Percentiles rank a stretch among this genome's conserved stretches.
Evolutionary conservation across 2,797 vertebrate species (phyloP).

Genomic region (Garrulus glandarius): DNA sequence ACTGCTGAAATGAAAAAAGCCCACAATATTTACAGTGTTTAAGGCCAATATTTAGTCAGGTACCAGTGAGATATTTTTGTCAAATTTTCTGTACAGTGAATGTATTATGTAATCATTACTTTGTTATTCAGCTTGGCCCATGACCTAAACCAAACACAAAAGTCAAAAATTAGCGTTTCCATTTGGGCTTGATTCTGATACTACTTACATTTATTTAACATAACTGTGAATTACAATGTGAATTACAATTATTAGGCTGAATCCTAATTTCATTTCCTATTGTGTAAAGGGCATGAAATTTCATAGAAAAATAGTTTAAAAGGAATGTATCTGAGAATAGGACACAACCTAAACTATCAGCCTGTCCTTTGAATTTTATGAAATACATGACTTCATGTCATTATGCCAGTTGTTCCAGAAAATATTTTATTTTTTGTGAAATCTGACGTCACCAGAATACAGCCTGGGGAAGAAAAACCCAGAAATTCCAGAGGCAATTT

Average conservation of each 20-base stretch:
- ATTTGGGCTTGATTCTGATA: not conserved
- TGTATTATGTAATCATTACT: not conserved
- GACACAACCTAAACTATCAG: not conserved
- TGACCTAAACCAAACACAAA: not conserved
- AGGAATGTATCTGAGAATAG: not conserved
- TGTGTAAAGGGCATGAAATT: not conserved
- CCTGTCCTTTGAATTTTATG: not conserved
- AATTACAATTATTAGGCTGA: not conserved
- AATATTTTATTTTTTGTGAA: not conserved
- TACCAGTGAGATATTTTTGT: constrained; percentile 77
- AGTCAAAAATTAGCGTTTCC: not conserved
- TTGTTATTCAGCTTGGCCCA: not conserved
- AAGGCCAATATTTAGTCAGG: constrained; percentile 81
- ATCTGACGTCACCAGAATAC: not conserved
- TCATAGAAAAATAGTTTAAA: not conserved
- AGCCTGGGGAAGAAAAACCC: not conserved
- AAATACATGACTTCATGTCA: not conserved
- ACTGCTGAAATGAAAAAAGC: constrained; percentile 79
- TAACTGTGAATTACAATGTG: not conserved
- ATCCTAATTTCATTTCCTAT: not conserved
- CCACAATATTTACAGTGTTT: constrained; percentile 71
- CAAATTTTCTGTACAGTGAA: not conserved
- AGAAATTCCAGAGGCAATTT: not conserved
- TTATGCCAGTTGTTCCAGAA: not conserved
- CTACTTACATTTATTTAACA: not conserved